These are phyloP conservation scores for Adelges cooleyi DNA, from an alignment of 1,140 invertebrate genomes.

Conservation along the genomic window DNA sequence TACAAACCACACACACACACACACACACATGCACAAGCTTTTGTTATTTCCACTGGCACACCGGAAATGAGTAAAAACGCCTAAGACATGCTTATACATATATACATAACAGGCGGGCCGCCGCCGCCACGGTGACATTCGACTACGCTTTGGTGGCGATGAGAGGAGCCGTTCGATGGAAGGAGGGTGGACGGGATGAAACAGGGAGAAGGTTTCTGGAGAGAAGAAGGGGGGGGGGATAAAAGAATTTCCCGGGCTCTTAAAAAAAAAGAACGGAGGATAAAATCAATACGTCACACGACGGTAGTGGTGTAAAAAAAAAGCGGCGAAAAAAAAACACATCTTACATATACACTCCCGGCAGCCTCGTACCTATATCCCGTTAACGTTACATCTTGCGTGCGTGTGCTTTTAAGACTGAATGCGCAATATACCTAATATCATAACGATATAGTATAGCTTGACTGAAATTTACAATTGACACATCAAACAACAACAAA, in stretches of 20 bases:
- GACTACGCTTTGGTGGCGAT: no score
- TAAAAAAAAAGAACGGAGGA: conserved; percentile 19
- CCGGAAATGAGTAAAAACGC: background rate
- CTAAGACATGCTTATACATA: background rate
- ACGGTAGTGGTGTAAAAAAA: conserved; percentile 17
- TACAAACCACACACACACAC: no score
- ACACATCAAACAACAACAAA: no score
- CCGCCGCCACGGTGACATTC: background rate
- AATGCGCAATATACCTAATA: background rate
- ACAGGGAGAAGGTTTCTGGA: background rate
- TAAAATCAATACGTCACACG: conserved; percentile 28
- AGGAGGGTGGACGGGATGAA: background rate
- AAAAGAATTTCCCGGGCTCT: conserved; percentile 27
- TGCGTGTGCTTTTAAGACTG: background rate
- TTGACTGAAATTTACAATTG: no score
- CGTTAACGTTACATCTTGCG: no score
- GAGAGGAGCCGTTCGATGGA: background rate
- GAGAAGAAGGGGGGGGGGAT: background rate
- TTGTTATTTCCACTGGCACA: no score
- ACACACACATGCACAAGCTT: no score
- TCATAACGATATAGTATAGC: no score
- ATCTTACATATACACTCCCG: background rate
- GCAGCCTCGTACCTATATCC: background rate
- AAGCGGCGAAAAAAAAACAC: background rate
- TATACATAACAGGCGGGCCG: conserved; percentile 19